Conservation (phyloP, 1,140 invertebrate species). For the Drosophila novamexicana region DNA sequence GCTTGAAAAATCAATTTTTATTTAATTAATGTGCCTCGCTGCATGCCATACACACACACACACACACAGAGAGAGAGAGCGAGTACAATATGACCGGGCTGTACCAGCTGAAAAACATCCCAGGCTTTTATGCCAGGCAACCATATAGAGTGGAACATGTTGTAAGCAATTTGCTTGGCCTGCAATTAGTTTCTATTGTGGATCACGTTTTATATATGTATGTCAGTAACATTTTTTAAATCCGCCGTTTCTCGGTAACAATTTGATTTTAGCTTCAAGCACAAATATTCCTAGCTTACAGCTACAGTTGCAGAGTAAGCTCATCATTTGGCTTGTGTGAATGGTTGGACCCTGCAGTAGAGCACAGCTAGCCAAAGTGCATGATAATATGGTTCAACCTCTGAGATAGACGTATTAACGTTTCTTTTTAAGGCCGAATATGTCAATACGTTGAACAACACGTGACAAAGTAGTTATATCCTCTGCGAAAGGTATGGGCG, state of each 20-base stretch:
- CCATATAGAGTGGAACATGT: neutral
- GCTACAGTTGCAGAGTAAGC: too few species aligned
- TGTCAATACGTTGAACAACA: too few species aligned
- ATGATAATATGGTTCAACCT: too few species aligned
- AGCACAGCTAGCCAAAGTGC: neutral
- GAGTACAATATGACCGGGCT: neutral
- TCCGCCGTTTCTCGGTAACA: neutral
- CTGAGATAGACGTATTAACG: too few species aligned
- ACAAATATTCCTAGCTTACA: too few species aligned
- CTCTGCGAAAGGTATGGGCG: too few species aligned
- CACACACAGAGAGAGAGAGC: neutral
- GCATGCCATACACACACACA: slow-evolving; percentile 47
- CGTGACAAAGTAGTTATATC: too few species aligned
- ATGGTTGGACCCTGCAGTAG: neutral
- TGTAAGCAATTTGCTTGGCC: slow-evolving; percentile 43
- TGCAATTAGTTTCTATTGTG: slow-evolving; percentile 38
- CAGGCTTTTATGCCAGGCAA: slow-evolving; percentile 16
- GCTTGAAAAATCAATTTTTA: slow-evolving; percentile 81
- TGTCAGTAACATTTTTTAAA: slow-evolving; percentile 6
- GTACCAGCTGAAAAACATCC: slow-evolving; percentile 23
- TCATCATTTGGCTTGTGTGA: too few species aligned
- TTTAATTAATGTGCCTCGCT: slow-evolving; percentile 79
- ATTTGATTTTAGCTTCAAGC: neutral
- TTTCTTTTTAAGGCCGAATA: too few species aligned
- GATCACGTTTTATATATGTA: slow-evolving; percentile 6